These are phyloP conservation scores for Piscicola geometra DNA, from an alignment of 2,888 invertebrate genomes.

Conservation along the genomic window DNA sequence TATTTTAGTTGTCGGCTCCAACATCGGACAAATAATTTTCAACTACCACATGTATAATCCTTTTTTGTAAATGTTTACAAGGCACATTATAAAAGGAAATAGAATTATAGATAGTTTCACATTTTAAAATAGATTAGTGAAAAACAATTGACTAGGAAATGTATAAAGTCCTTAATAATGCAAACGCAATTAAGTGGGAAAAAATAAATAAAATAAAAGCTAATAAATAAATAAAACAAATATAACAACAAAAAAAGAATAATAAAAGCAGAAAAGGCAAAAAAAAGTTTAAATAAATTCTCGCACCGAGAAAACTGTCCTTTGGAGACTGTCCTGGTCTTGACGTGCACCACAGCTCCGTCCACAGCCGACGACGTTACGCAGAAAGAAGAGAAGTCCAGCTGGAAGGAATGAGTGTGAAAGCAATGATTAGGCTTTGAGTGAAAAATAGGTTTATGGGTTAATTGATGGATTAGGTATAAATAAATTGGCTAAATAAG, in stretches of 20 bases:
- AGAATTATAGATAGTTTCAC: no score
- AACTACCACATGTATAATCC: no score
- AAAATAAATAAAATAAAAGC: not conserved
- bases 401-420: not conserved
- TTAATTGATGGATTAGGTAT: not conserved
- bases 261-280: not conserved
- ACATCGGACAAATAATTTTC: no score
- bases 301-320: not conserved
- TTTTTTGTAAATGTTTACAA: no score
- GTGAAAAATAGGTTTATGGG: not conserved
- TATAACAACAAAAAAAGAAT: not conserved
- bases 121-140: no score
- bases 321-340: not conserved
- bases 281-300: not conserved
- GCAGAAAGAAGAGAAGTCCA: constrained; percentile 5
- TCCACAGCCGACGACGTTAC: constrained; percentile 17
- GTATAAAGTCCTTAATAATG: no score
- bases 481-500: not conserved
- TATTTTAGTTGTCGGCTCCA: no score
- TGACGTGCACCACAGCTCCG: not conserved
- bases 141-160: no score
- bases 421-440: no score
- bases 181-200: not conserved
- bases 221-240: not conserved
- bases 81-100: no score